These are phyloP conservation scores for Phocoena phocoena DNA, from an alignment of 2,113 vertebrate genomes.

Conservation along the genomic window DNA sequence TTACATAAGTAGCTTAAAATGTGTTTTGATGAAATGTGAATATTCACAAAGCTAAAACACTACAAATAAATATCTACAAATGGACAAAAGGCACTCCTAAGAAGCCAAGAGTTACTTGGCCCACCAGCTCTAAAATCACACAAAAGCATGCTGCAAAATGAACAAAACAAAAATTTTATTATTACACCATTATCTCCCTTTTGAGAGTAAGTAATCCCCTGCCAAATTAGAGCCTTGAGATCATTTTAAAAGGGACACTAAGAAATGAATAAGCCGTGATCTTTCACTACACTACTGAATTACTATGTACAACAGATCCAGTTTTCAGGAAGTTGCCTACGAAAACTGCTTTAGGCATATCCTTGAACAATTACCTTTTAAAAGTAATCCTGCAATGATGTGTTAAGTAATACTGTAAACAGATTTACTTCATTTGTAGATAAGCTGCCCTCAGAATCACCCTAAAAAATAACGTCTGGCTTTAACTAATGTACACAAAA, in stretches of 20 bases:
- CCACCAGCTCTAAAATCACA: not conserved
- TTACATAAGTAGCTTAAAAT: not conserved
- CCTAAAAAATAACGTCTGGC: not conserved
- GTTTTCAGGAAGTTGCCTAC: not conserved
- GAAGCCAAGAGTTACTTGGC: not conserved
- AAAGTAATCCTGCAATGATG: not conserved
- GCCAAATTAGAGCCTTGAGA: not conserved
- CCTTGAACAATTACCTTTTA: not conserved
- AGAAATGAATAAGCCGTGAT: not conserved
- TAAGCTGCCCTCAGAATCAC: not conserved
- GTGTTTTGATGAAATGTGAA: not conserved
- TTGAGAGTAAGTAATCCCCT: not conserved
- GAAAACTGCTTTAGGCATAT: not conserved
- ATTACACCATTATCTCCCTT: not conserved
- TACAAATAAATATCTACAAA: not conserved
- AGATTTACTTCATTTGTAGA: not conserved
- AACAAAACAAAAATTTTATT: not conserved
- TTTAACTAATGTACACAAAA: not conserved
- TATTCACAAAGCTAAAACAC: not conserved
- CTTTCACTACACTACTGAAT: not conserved
- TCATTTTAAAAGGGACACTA: too few species aligned
- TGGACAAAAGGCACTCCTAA: not conserved
- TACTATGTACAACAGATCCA: not conserved
- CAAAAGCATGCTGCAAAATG: not conserved
- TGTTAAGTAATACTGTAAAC: not conserved